Evolutionary conservation across 2,113 vertebrate species (phyloP), one percentile per base, ranked within the genome.

Genomic region (Lagopus muta): DNA sequence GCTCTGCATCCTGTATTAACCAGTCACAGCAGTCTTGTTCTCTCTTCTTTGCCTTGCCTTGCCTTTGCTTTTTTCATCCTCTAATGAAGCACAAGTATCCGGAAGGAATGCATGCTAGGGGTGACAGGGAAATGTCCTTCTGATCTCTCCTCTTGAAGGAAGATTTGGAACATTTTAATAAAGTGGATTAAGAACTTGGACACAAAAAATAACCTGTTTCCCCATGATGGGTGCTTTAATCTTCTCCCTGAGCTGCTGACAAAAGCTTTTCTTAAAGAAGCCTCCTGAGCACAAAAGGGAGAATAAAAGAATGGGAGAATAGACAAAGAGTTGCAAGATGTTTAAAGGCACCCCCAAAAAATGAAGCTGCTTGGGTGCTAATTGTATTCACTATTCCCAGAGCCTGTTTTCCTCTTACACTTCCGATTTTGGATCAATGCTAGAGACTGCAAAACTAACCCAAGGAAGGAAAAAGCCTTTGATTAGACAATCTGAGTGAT

Each of bases 301-400:
- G 94, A 96, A 94, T 90, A 96, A 94, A 90, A 88, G 72, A 92
- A 86, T 72, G 40, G 73, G 64, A 92, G 94, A 88, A 85, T 36
- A 94, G 85, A 55, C 82, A 69, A 79, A 85, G 62, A 92, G 65
- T 93, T 95, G 91, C 48, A 52, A 88, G 77, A 78, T 82, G 79
- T 96, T 90, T 97, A 96, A 96, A 95, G 97, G 92, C 93, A 97
- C 94, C 94, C 97, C 40, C 40, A 5, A 40, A 40, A 40, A 97
- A 97, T 93, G 94, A 96, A 97, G 92, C 97, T 93, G 93, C 95
- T 95, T 74, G 92, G 81, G 88, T 97, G 95, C 97, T 98, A 98
- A 98, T 98, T 98, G 98, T 98, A 85, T 98, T 96, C 97, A 80
- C 84, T 98, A 93, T 97, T 95, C 92, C 92, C 57, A 43, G 38